These are phyloP conservation scores for Jacana jacana DNA, from an alignment of 2,113 vertebrate genomes.

Conservation along the genomic window DNA sequence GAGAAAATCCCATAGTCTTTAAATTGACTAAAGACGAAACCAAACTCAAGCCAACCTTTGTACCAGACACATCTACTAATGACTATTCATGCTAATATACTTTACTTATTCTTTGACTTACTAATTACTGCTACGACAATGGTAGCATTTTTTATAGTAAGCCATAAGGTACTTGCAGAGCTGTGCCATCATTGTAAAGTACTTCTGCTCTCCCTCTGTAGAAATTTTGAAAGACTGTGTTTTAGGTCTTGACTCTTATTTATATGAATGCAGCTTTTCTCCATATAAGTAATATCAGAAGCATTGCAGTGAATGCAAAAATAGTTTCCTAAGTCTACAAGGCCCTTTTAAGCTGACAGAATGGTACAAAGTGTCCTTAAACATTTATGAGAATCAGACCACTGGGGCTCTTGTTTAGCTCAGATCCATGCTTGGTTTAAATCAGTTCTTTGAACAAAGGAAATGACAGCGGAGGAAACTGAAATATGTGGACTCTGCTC, in stretches of 20 bases:
- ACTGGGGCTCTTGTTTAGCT: not conserved
- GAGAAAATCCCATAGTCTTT: not conserved
- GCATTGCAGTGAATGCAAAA: not conserved
- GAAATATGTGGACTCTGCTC: not conserved
- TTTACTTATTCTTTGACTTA: slow-evolving; percentile 50
- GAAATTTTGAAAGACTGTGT: not conserved
- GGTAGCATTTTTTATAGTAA: slow-evolving; percentile 24
- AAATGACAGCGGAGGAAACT: not conserved
- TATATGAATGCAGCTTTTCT: not conserved
- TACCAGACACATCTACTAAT: not conserved
- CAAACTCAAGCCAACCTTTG: slow-evolving; percentile 16
- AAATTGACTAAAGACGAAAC: slow-evolving; percentile 4
- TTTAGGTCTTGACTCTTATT: slow-evolving; percentile 55
- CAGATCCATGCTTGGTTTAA: slow-evolving; percentile 1
- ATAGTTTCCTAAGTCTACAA: not conserved
- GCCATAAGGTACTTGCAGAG: slow-evolving; percentile 14
- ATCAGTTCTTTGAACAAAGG: not conserved
- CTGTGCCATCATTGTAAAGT: not conserved
- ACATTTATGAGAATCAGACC: slow-evolving; percentile 30
- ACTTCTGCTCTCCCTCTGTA: slow-evolving; percentile 5
- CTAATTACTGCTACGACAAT: slow-evolving; percentile 40
- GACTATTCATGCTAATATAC: slow-evolving; percentile 22
- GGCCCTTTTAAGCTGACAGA: slow-evolving; percentile 26
- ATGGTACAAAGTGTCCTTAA: not conserved
- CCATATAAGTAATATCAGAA: not conserved